Conservation (phyloP, 2,888 invertebrate genomes). For the Drosophila lacicola region DNA sequence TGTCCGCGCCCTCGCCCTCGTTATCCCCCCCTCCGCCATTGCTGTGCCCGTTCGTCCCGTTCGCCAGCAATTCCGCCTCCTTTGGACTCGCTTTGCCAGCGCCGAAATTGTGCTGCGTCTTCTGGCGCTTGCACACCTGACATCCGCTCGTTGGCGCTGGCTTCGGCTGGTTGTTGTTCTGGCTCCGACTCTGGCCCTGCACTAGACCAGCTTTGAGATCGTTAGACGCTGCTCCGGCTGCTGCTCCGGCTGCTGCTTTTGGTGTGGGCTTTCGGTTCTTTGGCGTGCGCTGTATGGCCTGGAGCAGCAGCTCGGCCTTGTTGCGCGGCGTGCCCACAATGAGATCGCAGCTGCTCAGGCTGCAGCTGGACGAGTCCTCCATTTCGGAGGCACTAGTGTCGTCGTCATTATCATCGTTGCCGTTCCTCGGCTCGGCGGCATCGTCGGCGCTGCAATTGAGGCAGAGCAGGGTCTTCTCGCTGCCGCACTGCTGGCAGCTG, state of each 20-base stretch:
- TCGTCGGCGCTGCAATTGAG: constrained; percentile 75
- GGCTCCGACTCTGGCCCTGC: constrained; percentile 11
- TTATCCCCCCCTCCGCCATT: not conserved
- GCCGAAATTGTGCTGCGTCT: constrained; percentile 83
- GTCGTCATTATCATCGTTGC: not conserved
- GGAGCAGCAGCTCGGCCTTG: constrained; percentile 86
- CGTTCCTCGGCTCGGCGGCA: not conserved
- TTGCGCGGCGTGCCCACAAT: constrained; percentile 83
- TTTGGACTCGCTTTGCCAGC: constrained; percentile 18
- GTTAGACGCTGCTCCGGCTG: constrained; percentile 15
- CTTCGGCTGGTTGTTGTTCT: constrained; percentile 57
- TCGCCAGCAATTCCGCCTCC: not conserved
- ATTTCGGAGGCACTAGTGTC: constrained; percentile 67
- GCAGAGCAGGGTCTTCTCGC: constrained; percentile 84
- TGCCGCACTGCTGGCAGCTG: constrained; percentile 82
- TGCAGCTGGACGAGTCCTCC: constrained; percentile 71
- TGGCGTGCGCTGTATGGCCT: constrained; percentile 87
- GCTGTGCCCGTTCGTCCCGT: constrained; percentile 23
- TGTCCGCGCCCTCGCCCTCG: constrained; percentile 30
- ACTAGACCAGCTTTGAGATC: constrained; percentile 41
- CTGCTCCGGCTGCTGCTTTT: constrained; percentile 2
- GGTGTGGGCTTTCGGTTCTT: constrained; percentile 77
- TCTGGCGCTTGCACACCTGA: constrained; percentile 85
- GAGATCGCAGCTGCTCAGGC: constrained; percentile 76
- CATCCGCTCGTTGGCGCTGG: constrained; percentile 70